These are phyloP conservation scores for Apostichopus californicus DNA, from an alignment of 35 echinoderm and acorn worm genomes.

Conservation along the genomic window DNA sequence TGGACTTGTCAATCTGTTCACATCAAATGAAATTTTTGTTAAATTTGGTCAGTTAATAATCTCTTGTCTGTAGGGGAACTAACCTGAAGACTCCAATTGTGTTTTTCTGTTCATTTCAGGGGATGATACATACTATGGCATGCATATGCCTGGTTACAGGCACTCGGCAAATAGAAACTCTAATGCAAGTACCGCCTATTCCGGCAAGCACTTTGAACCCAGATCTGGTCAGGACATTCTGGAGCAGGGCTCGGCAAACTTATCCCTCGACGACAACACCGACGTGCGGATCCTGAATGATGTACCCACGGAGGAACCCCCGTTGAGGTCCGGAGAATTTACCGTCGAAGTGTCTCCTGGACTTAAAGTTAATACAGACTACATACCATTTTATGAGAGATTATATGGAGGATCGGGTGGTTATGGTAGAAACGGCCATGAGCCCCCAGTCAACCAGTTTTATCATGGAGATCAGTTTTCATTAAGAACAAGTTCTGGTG, in stretches of 20 bases:
- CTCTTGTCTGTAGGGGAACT: no score
- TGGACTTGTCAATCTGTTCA: no score
- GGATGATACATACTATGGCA: constrained; percentile 4
- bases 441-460: not conserved
- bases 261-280: constrained; percentile 74
- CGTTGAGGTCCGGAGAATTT: not conserved
- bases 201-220: not conserved
- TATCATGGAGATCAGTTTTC: not conserved
- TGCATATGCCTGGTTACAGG: not conserved
- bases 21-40: no score
- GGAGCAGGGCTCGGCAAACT: constrained; percentile 56
- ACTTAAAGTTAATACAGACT: constrained; percentile 65
- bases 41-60: no score
- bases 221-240: constrained; percentile 72
- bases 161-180: constrained; percentile 25
- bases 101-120: constrained; percentile 23
- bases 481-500: not conserved
- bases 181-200: constrained; percentile 23
- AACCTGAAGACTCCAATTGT: not conserved
- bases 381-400: constrained; percentile 76
- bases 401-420: constrained; percentile 58
- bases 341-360: constrained; percentile 68
- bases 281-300: constrained; percentile 79
- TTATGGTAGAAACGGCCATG: not conserved
- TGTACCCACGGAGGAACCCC: constrained; percentile 10